Evolutionary conservation across 2,797 vertebrate genomes (phyloP).

Genomic region (Aeoliscus strigatus): DNA sequence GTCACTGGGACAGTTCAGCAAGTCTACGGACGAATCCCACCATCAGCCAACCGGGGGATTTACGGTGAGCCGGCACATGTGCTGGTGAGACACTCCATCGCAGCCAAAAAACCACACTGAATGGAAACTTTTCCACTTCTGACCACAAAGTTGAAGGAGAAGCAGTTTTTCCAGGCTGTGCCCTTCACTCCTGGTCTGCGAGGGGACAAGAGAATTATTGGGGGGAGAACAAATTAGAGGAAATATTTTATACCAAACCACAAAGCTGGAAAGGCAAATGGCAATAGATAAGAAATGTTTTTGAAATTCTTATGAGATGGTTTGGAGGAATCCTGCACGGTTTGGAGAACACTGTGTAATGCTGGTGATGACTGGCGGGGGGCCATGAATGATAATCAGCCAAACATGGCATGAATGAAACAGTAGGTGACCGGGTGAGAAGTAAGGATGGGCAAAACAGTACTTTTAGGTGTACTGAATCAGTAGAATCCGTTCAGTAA

Average conservation of each 20-base stretch:
- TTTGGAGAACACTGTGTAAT: slow-evolving; percentile 31
- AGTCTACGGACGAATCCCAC: slow-evolving; percentile 1
- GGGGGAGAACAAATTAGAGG: slow-evolving; percentile 44
- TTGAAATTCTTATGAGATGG: slow-evolving; percentile 56
- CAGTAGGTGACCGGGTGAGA: slow-evolving; percentile 27
- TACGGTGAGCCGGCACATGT: slow-evolving; percentile 4
- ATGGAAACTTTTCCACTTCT: slow-evolving; percentile 41
- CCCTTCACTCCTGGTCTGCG: slow-evolving; percentile 43
- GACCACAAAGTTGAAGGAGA: slow-evolving; percentile 33
- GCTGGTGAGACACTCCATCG: slow-evolving; percentile 10
- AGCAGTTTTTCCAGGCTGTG: slow-evolving; percentile 51
- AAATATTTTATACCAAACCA: slow-evolving; percentile 58
- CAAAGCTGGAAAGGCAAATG: slow-evolving; percentile 46
- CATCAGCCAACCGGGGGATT: slow-evolving; percentile 4
- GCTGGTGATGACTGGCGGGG: slow-evolving; percentile 41
- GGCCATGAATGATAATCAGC: slow-evolving; percentile 33
- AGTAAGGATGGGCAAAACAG: too few species aligned
- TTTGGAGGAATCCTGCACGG: slow-evolving; percentile 33
- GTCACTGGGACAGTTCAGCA: background rate
- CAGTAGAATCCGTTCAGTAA: too few species aligned
- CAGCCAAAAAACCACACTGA: slow-evolving; percentile 19
- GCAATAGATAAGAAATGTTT: slow-evolving; percentile 34
- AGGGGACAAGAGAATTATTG: slow-evolving; percentile 45
- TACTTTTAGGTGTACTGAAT: too few species aligned
- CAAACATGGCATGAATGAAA: slow-evolving; percentile 50